phyloP scores from a whole-genome alignment of 2,888 invertebrate species.

The Acleris laterana region DNA sequence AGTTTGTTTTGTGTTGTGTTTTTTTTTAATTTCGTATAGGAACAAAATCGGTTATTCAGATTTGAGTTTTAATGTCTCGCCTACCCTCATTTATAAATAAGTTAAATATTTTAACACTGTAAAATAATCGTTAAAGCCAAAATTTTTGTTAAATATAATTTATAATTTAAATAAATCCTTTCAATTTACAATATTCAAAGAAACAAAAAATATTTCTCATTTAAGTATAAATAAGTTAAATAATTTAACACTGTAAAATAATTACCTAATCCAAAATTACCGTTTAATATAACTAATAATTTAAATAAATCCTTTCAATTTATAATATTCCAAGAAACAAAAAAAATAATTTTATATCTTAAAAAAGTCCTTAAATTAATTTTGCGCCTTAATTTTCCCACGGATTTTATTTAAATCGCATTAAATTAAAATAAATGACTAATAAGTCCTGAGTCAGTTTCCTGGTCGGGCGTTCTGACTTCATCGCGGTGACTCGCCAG shows the following conservation, averaged over 20 bases:
- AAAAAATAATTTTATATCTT: too few relatives aligned
- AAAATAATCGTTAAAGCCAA: neutral
- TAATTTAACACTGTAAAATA: neutral
- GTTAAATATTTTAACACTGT: neutral
- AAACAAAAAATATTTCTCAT: too few relatives aligned
- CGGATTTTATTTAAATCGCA: conserved; percentile 12
- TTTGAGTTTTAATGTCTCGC: neutral
- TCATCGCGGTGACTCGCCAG: conserved; percentile 21
- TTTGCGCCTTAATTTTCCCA: conserved; percentile 17
- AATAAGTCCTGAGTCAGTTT: conserved; percentile 33
- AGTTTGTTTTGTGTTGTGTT: conserved; percentile 27
- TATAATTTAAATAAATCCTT: neutral
- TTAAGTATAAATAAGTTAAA: neutral
- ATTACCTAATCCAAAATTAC: neutral
- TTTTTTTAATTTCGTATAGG: conserved; percentile 1
- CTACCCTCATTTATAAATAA: conserved; percentile 21
- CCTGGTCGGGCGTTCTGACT: conserved; percentile 32
- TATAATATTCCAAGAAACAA: neutral
- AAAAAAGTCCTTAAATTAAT: neutral
- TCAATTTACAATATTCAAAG: neutral
- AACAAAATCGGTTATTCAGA: neutral
- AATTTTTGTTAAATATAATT: neutral
- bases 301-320: neutral
- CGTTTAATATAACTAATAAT: neutral
- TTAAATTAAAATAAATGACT: conserved; percentile 26